Evolutionary conservation across 2,797 vertebrate genomes (phyloP).

Genomic region (Falco concolor): DNA sequence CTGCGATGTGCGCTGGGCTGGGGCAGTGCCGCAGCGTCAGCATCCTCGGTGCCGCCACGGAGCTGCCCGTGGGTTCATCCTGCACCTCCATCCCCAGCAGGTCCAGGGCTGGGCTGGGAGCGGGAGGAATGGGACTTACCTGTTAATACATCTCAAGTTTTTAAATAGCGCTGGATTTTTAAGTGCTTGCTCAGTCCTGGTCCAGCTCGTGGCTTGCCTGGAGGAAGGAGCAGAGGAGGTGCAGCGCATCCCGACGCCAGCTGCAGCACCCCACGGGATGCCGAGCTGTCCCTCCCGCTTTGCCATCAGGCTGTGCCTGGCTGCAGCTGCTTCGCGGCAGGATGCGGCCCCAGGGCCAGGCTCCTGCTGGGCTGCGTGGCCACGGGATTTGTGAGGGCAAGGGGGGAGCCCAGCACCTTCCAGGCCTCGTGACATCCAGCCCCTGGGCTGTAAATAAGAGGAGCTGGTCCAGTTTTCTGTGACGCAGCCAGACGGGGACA

Average conservation of each 20-base stretch:
- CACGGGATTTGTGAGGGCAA: background rate
- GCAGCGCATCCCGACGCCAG: background rate
- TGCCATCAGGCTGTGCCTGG: accelerated
- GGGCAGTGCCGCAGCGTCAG: background rate
- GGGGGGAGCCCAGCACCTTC: background rate
- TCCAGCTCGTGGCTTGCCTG: background rate
- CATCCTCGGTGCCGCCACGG: background rate
- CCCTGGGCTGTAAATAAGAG: background rate
- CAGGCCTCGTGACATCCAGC: background rate
- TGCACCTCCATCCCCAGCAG: background rate
- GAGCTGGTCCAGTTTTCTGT: background rate
- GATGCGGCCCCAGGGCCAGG: background rate
- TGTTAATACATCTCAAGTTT: accelerated
- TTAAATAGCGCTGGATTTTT: accelerated
- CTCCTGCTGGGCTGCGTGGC: background rate
- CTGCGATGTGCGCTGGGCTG: background rate
- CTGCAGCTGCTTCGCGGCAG: background rate
- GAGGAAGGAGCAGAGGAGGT: background rate
- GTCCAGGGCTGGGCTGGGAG: background rate
- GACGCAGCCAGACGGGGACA: accelerated
- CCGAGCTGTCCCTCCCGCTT: background rate
- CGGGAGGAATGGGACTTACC: accelerated
- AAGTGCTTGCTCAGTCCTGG: background rate
- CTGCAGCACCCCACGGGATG: background rate
- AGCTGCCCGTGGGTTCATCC: background rate